Conservation (phyloP, 1,140 invertebrate genomes). For the Papilio glaucus region DNA sequence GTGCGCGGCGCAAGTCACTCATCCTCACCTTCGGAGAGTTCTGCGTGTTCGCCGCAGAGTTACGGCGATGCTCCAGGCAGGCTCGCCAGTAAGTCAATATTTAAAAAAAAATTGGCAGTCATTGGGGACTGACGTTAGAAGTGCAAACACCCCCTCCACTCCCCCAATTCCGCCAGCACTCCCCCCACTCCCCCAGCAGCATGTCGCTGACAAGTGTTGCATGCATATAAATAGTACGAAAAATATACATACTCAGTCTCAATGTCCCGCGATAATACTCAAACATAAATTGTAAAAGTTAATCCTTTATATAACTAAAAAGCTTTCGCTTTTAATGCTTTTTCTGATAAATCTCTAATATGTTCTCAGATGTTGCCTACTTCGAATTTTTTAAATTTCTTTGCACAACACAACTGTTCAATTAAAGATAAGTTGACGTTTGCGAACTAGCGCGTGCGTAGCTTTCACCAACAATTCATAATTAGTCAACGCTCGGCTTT, state of each 20-base stretch:
- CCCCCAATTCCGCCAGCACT: too few relatives aligned
- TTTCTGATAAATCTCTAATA: not conserved
- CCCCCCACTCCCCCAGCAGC: too few relatives aligned
- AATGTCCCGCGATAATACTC: too few relatives aligned
- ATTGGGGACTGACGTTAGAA: too few relatives aligned
- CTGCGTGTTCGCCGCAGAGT: constrained; percentile 86
- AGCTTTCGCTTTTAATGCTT: not conserved
- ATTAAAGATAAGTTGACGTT: not conserved
- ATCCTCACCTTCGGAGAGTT: constrained; percentile 88
- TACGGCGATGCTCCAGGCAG: constrained; percentile 82
- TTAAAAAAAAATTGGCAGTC: too few relatives aligned
- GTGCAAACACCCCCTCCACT: too few relatives aligned
- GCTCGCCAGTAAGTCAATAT: constrained; percentile 75
- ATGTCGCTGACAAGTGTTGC: too few relatives aligned
- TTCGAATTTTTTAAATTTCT: not conserved
- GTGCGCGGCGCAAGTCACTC: constrained; percentile 81
- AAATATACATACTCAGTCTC: too few relatives aligned
- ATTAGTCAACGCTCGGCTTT: constrained; percentile 23
- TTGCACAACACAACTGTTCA: not conserved
- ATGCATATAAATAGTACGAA: too few relatives aligned
- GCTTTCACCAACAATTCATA: constrained; percentile 4
- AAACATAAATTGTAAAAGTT: too few relatives aligned
- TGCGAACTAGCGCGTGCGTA: not conserved
- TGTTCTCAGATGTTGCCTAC: not conserved
- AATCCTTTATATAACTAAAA: not conserved